phyloP scores from a whole-genome alignment of 1,140 invertebrate genomes.

The Limonius californicus region DNA sequence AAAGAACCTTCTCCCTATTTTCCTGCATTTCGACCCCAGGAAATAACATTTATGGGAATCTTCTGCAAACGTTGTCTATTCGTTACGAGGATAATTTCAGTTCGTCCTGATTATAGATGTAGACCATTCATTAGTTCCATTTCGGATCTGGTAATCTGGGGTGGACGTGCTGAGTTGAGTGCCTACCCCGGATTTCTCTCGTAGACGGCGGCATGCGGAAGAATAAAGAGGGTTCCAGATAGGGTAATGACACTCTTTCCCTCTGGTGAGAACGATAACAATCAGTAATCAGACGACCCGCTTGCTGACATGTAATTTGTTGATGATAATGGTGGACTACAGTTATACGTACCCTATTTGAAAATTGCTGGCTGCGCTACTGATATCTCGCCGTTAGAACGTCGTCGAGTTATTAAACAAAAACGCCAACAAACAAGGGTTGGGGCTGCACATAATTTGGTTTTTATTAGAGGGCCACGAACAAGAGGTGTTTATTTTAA shows the following conservation, averaged over 20 bases:
- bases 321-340: slow-evolving; percentile 27
- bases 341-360: slow-evolving; percentile 12
- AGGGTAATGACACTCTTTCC: slow-evolving; percentile 26
- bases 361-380: neutral
- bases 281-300: slow-evolving; percentile 29
- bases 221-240: slow-evolving; percentile 6
- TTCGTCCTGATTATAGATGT: neutral
- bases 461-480: too few species aligned
- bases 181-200: neutral
- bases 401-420: too few species aligned
- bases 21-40: too few species aligned
- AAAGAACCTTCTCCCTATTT: too few species aligned
- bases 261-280: slow-evolving; percentile 22
- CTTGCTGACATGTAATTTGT: slow-evolving; percentile 31
- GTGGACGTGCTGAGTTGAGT: slow-evolving; percentile 7
- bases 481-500: too few species aligned
- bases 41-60: neutral
- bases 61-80: neutral
- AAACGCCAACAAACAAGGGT: too few species aligned
- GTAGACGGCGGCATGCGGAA: slow-evolving; percentile 1
- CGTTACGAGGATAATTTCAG: neutral
- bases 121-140: slow-evolving; percentile 4
- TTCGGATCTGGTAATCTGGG: slow-evolving; percentile 4
- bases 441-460: too few species aligned
- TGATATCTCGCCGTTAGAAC: neutral